A percentile compares a stretch with the other conserved stretches of the same genome.
phyloP scores from a whole-genome alignment of 2,113 vertebrate species.

The Zingel zingel region DNA sequence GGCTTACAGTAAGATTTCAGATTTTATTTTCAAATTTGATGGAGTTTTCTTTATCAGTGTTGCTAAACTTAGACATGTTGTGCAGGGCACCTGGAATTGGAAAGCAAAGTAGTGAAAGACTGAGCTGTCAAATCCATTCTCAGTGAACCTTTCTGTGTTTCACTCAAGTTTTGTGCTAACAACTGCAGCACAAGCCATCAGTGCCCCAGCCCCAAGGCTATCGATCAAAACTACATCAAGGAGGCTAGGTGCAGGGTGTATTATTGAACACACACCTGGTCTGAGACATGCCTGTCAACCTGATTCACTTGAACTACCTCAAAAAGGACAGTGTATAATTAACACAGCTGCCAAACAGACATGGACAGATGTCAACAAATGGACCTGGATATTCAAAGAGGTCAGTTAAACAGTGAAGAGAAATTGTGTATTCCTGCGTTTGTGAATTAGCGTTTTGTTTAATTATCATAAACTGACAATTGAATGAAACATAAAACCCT shows the following conservation, averaged over 20 bases:
- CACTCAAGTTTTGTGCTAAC: conserved; percentile 60
- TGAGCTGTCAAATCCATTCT: conserved; percentile 61
- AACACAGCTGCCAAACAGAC: conserved; percentile 54
- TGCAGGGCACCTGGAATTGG: conserved; percentile 21
- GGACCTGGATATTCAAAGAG: conserved; percentile 2
- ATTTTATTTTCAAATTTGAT: neutral
- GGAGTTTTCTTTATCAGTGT: conserved; percentile 18
- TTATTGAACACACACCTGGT: conserved; percentile 76
- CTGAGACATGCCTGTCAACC: conserved; percentile 65
- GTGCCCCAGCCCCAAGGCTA: conserved; percentile 64
- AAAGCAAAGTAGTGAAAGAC: conserved; percentile 36
- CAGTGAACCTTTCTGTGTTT: conserved; percentile 48
- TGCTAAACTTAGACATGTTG: conserved; percentile 3
- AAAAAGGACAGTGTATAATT: conserved; percentile 69
- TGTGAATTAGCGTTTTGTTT: neutral
- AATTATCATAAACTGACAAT: conserved; percentile 11
- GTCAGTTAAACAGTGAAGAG: neutral
- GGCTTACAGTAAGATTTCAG: neutral
- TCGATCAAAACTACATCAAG: conserved; percentile 81
- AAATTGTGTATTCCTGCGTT: conserved; percentile 3
- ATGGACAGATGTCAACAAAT: conserved; percentile 59
- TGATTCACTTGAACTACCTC: conserved; percentile 57
- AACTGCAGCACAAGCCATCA: conserved; percentile 53
- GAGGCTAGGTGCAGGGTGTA: conserved; percentile 65
- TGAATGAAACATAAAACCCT: neutral